These are phyloP conservation scores for Atopsyche davidsoni DNA, from an alignment of 1,140 invertebrate genomes.

Conservation along the genomic window DNA sequence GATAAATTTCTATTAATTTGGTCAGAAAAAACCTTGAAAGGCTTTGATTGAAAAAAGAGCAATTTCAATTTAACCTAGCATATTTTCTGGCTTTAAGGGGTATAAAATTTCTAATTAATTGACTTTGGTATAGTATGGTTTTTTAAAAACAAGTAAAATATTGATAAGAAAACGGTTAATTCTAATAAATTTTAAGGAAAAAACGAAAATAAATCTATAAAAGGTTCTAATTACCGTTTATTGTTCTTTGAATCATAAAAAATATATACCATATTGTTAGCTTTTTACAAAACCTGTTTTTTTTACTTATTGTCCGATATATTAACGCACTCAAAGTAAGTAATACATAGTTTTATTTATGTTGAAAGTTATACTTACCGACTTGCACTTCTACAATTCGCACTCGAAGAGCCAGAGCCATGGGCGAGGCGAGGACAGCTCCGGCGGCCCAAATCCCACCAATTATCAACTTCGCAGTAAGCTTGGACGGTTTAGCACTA, in stretches of 20 bases:
- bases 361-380: conserved; percentile 32
- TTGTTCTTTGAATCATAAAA: neutral
- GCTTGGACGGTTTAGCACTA: conserved; percentile 62
- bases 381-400: conserved; percentile 41
- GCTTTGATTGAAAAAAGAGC: too few species aligned
- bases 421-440: conserved; percentile 56
- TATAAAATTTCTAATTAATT: too few species aligned
- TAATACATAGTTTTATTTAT: neutral
- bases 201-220: conserved; percentile 1
- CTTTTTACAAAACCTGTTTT: neutral
- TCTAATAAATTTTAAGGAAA: too few species aligned
- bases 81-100: too few species aligned
- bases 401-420: conserved; percentile 60
- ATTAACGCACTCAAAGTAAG: neutral
- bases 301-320: neutral
- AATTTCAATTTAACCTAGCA: too few species aligned
- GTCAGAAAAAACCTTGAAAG: too few species aligned
- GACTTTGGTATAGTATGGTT: neutral
- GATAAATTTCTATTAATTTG: too few species aligned
- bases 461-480: conserved; percentile 62
- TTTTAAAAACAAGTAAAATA: neutral
- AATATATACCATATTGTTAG: neutral
- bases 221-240: neutral
- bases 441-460: conserved; percentile 62
- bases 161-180: too few species aligned